These are phyloP conservation scores for Atta texana DNA, from an alignment of 1,140 invertebrate genomes.

Conservation along the genomic window DNA sequence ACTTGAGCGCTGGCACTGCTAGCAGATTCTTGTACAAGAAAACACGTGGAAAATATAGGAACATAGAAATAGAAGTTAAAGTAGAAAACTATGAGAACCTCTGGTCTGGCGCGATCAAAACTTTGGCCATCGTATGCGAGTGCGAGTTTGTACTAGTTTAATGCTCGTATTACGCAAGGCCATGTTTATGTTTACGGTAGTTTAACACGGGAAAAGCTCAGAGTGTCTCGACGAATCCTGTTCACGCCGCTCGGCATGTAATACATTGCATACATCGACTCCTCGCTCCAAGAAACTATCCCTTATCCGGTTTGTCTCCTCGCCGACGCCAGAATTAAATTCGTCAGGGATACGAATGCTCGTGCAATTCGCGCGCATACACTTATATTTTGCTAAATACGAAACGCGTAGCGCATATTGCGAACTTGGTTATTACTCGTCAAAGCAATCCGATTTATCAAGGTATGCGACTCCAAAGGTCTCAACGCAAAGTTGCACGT, in stretches of 20 bases:
- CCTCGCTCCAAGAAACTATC: slow-evolving; percentile 27
- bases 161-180: slow-evolving; percentile 57
- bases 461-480: slow-evolving; percentile 23
- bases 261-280: slow-evolving; percentile 43
- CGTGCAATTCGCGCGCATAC: background rate
- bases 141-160: slow-evolving; percentile 62
- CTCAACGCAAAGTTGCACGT: slow-evolving; percentile 1
- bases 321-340: slow-evolving; percentile 29
- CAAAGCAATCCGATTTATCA: slow-evolving; percentile 57
- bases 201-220: slow-evolving; percentile 44
- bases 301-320: slow-evolving; percentile 30
- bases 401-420: background rate
- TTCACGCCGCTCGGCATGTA: slow-evolving; percentile 47
- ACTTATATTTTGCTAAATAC: slow-evolving; percentile 53
- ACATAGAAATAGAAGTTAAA: slow-evolving; percentile 12
- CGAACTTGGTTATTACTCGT: slow-evolving; percentile 34
- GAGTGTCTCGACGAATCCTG: slow-evolving; percentile 47
- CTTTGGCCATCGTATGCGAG: slow-evolving; percentile 55
- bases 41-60: background rate
- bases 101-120: slow-evolving; percentile 56
- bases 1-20: background rate
- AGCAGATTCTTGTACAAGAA: background rate
- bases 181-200: slow-evolving; percentile 59
- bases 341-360: background rate
- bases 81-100: slow-evolving; percentile 58